Percentiles rank a stretch among this genome's conserved stretches.
These are phyloP conservation scores for Ochlodes sylvanus DNA, from an alignment of 2,888 invertebrate genomes.

Conservation along the genomic window DNA sequence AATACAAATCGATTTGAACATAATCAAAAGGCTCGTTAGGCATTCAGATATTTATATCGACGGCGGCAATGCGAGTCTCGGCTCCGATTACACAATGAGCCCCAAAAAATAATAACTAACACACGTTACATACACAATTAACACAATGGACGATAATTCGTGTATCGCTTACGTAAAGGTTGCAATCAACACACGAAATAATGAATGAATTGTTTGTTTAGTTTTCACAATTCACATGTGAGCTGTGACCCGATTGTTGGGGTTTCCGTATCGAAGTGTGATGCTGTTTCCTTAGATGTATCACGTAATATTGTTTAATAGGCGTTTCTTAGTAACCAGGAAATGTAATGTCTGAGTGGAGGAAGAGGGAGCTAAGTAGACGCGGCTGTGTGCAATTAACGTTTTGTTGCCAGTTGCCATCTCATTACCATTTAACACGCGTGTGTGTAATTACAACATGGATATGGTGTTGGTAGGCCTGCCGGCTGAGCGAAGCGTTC, in stretches of 20 bases:
- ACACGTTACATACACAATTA: constrained; percentile 51
- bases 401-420: neutral
- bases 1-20: constrained; percentile 1
- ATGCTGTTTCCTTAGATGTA: constrained; percentile 50
- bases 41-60: constrained; percentile 17
- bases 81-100: constrained; percentile 23
- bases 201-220: constrained; percentile 66
- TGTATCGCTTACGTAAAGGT: constrained; percentile 65
- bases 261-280: constrained; percentile 12
- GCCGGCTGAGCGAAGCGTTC: too few species aligned
- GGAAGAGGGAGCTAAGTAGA: neutral
- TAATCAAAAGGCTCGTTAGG: constrained; percentile 21
- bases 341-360: constrained; percentile 1
- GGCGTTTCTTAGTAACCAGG: constrained; percentile 43
- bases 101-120: constrained; percentile 21
- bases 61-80: neutral
- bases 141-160: constrained; percentile 67
- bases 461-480: too few species aligned
- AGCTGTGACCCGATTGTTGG: constrained; percentile 54
- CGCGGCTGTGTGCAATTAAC: neutral
- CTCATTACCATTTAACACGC: neutral
- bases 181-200: constrained; percentile 44
- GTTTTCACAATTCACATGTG: constrained; percentile 47
- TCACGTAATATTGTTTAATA: constrained; percentile 55
- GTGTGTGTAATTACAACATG: neutral